These are phyloP conservation scores for Semotilus atromaculatus DNA, from an alignment of 2,797 vertebrate genomes.

Conservation along the genomic window DNA sequence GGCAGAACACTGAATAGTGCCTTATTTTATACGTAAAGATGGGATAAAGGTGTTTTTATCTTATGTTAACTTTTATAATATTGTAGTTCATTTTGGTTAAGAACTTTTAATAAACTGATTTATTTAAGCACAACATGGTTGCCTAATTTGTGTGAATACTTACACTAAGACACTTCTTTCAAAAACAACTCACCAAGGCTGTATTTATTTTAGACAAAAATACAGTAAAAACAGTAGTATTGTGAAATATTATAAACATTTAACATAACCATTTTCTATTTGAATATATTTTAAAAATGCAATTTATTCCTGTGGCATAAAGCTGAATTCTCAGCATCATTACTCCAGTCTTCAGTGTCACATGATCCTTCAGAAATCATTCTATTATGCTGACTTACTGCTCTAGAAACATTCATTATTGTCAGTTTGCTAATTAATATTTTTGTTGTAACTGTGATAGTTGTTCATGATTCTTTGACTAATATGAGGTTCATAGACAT, in stretches of 20 bases:
- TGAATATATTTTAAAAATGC: not conserved
- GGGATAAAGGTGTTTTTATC: conserved; percentile 64
- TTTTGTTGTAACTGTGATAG: not conserved
- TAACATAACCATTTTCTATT: not conserved
- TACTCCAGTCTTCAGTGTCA: not conserved
- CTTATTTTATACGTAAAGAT: conserved; percentile 80
- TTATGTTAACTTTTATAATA: conserved; percentile 74
- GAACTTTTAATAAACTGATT: conserved; percentile 77
- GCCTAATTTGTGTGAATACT: conserved; percentile 33
- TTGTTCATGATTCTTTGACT: not conserved
- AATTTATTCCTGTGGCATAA: not conserved
- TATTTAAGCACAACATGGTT: conserved; percentile 67
- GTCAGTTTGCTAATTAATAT: not conserved
- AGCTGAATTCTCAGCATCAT: not conserved
- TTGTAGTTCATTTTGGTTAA: conserved; percentile 76
- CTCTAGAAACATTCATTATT: not conserved
- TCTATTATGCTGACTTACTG: not conserved
- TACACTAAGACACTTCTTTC: not conserved
- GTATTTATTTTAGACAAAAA: no score
- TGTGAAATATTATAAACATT: not conserved
- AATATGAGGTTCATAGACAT: not conserved
- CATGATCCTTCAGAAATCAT: not conserved
- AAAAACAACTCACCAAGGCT: not conserved
- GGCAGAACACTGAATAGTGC: conserved; percentile 75
- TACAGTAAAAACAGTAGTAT: not conserved